These are phyloP conservation scores for Drosophila parvula DNA, from an alignment of 1,140 invertebrate species.

Conservation along the genomic window DNA sequence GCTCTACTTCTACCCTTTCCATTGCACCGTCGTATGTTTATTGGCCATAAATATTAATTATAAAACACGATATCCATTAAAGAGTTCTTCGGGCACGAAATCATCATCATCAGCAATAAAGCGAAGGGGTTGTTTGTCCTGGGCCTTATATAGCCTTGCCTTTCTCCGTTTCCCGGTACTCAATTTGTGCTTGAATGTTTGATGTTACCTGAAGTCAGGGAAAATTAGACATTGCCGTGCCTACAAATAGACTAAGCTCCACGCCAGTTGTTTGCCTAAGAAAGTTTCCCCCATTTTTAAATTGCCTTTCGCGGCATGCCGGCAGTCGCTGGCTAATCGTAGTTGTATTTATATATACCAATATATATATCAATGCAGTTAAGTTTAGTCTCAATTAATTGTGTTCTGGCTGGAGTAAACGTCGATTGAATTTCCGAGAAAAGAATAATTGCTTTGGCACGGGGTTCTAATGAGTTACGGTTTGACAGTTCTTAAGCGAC, in stretches of 20 bases:
- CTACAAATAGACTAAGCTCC: constrained; percentile 9
- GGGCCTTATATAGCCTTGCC: constrained; percentile 22
- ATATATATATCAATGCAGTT: constrained; percentile 25
- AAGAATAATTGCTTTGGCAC: constrained; percentile 19
- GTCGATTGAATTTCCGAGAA: constrained; percentile 29
- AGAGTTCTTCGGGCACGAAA: constrained; percentile 54
- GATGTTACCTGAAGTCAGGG: constrained; percentile 32
- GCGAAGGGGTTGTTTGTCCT: constrained; percentile 55
- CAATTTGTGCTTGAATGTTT: constrained; percentile 46
- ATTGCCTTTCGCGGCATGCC: constrained; percentile 20
- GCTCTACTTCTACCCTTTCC: background rate
- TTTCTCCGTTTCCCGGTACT: constrained; percentile 55
- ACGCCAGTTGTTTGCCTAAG: background rate
- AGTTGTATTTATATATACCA: constrained; percentile 34
- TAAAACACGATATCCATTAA: constrained; percentile 55
- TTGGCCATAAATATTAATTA: constrained; percentile 76
- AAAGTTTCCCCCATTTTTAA: constrained; percentile 44
- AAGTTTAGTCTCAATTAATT: constrained; percentile 7
- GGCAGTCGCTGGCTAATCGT: constrained; percentile 7
- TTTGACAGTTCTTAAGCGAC: constrained; percentile 8
- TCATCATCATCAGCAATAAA: constrained; percentile 52
- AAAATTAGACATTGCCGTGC: constrained; percentile 19
- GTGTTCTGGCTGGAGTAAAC: background rate
- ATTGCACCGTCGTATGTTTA: constrained; percentile 35
- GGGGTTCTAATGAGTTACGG: constrained; percentile 1